Conservation (phyloP, 2,888 invertebrate species). For the Caenorhabditis wallacei region DNA sequence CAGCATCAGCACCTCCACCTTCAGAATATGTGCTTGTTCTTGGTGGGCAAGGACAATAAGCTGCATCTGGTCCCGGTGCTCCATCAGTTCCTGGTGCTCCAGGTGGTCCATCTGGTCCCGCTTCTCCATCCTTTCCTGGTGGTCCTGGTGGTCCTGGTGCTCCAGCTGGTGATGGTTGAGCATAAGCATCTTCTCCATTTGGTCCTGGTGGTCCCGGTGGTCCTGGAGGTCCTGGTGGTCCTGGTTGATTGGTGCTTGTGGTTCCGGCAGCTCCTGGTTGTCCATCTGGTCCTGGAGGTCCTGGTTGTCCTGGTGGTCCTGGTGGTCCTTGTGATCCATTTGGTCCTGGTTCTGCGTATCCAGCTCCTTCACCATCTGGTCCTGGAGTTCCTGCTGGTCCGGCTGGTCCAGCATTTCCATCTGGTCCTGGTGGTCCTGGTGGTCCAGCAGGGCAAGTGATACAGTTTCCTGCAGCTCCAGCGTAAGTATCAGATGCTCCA, state of each 20-base stretch:
- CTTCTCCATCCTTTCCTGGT: constrained; percentile 68
- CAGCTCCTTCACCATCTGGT: constrained; percentile 56
- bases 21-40: constrained; percentile 60
- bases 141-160: constrained; percentile 73
- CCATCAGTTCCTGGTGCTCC: constrained; percentile 70
- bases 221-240: constrained; percentile 72
- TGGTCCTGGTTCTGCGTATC: constrained; percentile 57
- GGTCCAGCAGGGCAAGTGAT: constrained; percentile 66
- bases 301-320: constrained; percentile 70
- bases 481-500: constrained; percentile 55
- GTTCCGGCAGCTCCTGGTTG: constrained; percentile 64
- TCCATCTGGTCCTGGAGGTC: constrained; percentile 67
- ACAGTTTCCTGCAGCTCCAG: constrained; percentile 64
- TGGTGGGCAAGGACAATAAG: constrained; percentile 69
- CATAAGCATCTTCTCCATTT: constrained; percentile 63
- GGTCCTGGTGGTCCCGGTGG: constrained; percentile 72
- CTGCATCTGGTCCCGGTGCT: constrained; percentile 67
- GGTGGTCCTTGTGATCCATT: constrained; percentile 64
- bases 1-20: constrained; percentile 37
- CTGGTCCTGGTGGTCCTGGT: constrained; percentile 67
- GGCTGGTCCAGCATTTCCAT: constrained; percentile 61
- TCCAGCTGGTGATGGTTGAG: constrained; percentile 70
- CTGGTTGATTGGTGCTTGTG: constrained; percentile 66
- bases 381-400: constrained; percentile 64
- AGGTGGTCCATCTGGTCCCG: constrained; percentile 67